Conservation (phyloP, 2,797 vertebrate species). For the Xyrichtys novacula region DNA sequence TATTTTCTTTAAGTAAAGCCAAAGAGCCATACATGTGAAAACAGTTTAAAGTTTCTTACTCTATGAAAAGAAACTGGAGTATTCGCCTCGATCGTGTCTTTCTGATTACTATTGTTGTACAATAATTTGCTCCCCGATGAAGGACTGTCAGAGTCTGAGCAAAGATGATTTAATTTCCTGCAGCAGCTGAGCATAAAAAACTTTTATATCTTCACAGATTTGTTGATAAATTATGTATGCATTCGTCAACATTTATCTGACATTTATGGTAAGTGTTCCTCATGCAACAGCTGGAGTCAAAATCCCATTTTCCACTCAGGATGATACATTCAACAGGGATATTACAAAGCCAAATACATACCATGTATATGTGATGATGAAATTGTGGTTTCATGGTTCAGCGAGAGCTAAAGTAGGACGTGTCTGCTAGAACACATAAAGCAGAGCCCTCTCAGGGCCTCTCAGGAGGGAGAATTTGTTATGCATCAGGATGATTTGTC, state of each 20-base stretch:
- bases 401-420: conserved; percentile 18
- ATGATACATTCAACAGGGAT: background rate
- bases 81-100: background rate
- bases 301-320: background rate
- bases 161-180: background rate
- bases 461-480: conserved; percentile 35
- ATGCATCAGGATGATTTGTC: conserved; percentile 49
- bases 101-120: background rate
- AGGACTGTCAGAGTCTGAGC: background rate
- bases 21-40: no score
- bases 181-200: background rate
- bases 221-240: background rate
- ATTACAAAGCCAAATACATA: background rate
- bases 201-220: background rate
- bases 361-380: background rate
- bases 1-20: no score
- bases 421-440: conserved; percentile 9
- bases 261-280: background rate
- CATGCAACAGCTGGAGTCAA: background rate
- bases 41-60: no score
- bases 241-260: background rate
- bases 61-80: no score
- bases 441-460: conserved; percentile 21
- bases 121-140: background rate
- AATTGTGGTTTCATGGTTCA: conserved; percentile 1